These are phyloP conservation scores for Asbolus verrucosus DNA, from an alignment of 1,140 invertebrate species.

Conservation along the genomic window DNA sequence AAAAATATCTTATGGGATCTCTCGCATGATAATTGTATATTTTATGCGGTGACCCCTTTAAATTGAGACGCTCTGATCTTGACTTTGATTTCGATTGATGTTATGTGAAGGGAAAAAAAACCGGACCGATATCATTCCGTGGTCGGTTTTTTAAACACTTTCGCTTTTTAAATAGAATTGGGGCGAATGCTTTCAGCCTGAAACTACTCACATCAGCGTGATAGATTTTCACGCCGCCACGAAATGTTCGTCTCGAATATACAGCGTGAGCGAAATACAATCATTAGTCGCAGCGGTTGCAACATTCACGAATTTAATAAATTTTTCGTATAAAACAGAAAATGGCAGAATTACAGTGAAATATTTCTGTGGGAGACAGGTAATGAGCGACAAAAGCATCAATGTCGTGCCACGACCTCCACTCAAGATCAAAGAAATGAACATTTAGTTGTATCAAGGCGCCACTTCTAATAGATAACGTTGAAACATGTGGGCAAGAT, in stretches of 20 bases:
- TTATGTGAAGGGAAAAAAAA: slow-evolving; percentile 23
- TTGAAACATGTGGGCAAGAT: slow-evolving; percentile 3
- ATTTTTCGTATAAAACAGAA: too few species aligned
- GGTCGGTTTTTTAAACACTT: slow-evolving; percentile 11
- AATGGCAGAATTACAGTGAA: slow-evolving; percentile 5
- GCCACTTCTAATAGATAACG: slow-evolving; percentile 18
- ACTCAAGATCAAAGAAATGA: slow-evolving; percentile 40
- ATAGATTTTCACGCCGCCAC: too few species aligned
- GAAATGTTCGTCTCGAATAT: too few species aligned
- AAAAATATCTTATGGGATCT: slow-evolving; percentile 31
- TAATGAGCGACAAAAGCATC: slow-evolving; percentile 22
- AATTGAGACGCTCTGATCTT: slow-evolving; percentile 37
- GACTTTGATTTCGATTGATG: slow-evolving; percentile 37
- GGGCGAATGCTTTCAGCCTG: too few species aligned
- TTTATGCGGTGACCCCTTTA: slow-evolving; percentile 27
- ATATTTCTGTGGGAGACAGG: slow-evolving; percentile 12
- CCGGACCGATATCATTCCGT: slow-evolving; percentile 7
- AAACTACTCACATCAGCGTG: too few species aligned
- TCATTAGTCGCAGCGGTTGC: too few species aligned
- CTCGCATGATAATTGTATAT: slow-evolving; percentile 34
- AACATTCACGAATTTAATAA: too few species aligned
- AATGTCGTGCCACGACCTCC: slow-evolving; percentile 5
- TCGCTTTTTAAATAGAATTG: slow-evolving; percentile 10
- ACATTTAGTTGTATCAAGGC: slow-evolving; percentile 29
- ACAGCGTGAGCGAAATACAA: too few species aligned